phyloP scores from a whole-genome alignment of 1,140 invertebrate genomes.

The Chlorops oryzae region DNA sequence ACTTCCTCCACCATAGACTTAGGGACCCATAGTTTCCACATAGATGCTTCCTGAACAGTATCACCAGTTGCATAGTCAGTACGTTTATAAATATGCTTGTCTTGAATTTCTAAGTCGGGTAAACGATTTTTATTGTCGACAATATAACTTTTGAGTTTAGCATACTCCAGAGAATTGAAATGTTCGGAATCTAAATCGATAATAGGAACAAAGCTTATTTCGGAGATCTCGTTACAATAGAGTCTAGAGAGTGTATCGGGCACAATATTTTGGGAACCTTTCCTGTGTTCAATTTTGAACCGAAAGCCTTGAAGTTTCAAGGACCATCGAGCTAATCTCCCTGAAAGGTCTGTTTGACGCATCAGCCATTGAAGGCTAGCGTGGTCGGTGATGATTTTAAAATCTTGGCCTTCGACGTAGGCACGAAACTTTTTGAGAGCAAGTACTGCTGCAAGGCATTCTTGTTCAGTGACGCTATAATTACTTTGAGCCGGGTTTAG shows the following conservation, averaged over 20 bases:
- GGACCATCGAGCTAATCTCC: no score
- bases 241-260: background rate
- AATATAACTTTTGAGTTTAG: background rate
- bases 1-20: background rate
- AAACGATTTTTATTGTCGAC: no score
- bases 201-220: no score
- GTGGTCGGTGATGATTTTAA: no score
- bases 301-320: conserved; percentile 26
- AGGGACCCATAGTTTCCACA: no score
- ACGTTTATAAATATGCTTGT: background rate
- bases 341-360: conserved; percentile 45
- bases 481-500: background rate
- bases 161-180: no score
- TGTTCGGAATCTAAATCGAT: no score
- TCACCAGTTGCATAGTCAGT: background rate
- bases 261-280: conserved; percentile 24
- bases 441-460: no score
- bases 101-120: background rate
- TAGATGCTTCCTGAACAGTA: background rate
- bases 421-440: conserved; percentile 34
- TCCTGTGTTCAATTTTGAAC: no score
- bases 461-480: conserved; percentile 5
- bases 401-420: conserved; percentile 47
- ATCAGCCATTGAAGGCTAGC: conserved; percentile 29
- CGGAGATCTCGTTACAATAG: background rate